Conservation (phyloP, 2,888 invertebrate genomes). For the Nebria salina region DNA sequence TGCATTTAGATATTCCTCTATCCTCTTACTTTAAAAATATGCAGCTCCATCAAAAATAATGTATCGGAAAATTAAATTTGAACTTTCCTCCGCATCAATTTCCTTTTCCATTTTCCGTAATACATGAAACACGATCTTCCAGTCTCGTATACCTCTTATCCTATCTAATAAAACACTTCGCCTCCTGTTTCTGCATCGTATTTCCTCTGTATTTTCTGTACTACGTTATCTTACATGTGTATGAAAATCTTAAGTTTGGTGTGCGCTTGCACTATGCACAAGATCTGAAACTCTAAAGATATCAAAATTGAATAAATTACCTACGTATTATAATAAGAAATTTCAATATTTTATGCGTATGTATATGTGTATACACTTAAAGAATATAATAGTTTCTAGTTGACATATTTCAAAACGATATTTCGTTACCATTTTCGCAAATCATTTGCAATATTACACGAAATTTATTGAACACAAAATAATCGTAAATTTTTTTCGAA, state of each 20-base stretch:
- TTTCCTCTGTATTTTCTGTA: neutral
- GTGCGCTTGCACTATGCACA: neutral
- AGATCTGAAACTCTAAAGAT: neutral
- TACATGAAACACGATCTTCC: neutral
- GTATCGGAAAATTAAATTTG: neutral
- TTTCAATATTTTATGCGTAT: too few species aligned
- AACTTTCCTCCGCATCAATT: neutral
- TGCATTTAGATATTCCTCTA: too few species aligned
- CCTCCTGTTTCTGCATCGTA: neutral
- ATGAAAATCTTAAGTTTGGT: neutral
- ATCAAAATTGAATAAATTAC: neutral
- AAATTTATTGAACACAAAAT: too few species aligned
- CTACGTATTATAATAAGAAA: too few species aligned
- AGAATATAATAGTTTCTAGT: too few species aligned
- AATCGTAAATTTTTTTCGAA: too few species aligned
- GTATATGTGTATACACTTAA: too few species aligned
- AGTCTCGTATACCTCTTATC: conserved; percentile 1
- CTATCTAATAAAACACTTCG: neutral
- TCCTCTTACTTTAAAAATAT: neutral
- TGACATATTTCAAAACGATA: too few species aligned
- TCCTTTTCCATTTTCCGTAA: neutral
- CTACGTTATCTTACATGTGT: neutral
- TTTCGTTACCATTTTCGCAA: too few species aligned
- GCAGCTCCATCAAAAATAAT: neutral
- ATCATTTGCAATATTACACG: too few species aligned